These are phyloP conservation scores for Apis cerana DNA, from an alignment of 1,140 invertebrate species.

Conservation along the genomic window DNA sequence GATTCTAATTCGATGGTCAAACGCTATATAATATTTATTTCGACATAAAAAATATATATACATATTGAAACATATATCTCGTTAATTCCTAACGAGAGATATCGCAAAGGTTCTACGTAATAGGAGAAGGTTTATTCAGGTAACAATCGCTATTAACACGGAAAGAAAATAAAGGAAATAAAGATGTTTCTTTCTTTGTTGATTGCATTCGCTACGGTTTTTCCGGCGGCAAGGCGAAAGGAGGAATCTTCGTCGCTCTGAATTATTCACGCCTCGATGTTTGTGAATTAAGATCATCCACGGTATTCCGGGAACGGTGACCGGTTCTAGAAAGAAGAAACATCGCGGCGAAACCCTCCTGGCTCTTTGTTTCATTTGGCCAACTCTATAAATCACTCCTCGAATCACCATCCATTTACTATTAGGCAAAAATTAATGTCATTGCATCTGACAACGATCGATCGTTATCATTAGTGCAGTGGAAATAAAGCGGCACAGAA, in stretches of 20 bases:
- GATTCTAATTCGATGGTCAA: not conserved
- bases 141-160: not conserved
- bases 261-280: slow-evolving; percentile 63
- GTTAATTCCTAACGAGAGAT: not conserved
- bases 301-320: slow-evolving; percentile 63
- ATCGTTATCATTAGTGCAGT: not conserved
- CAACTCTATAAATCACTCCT: slow-evolving; percentile 32
- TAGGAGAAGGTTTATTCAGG: too few relatives aligned
- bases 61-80: too few relatives aligned
- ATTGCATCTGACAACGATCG: not conserved
- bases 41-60: not conserved
- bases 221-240: slow-evolving; percentile 61
- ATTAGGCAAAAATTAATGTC: not conserved
- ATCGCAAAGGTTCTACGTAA: too few relatives aligned
- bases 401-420: not conserved
- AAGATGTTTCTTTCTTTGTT: slow-evolving; percentile 52
- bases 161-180: not conserved
- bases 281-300: slow-evolving; percentile 72
- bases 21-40: not conserved
- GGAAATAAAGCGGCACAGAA: too few relatives aligned
- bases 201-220: slow-evolving; percentile 75
- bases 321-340: slow-evolving; percentile 7
- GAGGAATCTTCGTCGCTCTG: slow-evolving; percentile 57
- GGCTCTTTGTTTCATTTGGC: slow-evolving; percentile 38
- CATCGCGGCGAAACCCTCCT: not conserved